Evolutionary conservation across 2,797 vertebrate species (phyloP), one percentile per base, ranked within the genome.

Genomic region (Enteromius anoplus): DNA sequence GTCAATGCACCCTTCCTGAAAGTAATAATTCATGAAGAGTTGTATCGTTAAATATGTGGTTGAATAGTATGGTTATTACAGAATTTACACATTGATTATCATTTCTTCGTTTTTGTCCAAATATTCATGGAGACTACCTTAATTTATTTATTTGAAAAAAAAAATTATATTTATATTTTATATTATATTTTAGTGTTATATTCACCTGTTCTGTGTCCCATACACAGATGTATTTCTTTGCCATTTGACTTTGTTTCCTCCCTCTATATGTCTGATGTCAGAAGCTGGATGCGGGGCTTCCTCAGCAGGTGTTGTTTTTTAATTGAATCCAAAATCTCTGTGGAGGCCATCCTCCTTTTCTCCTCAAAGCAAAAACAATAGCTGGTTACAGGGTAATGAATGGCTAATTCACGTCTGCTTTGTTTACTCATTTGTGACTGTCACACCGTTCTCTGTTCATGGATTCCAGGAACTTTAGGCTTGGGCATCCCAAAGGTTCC

Each of bases 361-460:
- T 62, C 69, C 85, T 88, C 76, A 72, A 76, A 53, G 89, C 87
- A 85, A 73, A 82, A 91, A 92, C 91, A 92, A 90, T 89, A 88
- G 91, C 92, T 92, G 89, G 88, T 94, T 92, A 92, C 90, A 82
- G 84, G 49, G 75, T 92, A 93, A 93, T 93, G 91, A 92, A 93
- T 94, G 91, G 89, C 89, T 90, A 88, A 90, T 90, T 90, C 87
- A 85, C n/a, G 8, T 86, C 85, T 85, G 89, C 89, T 92, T 92
- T 93, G 92, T 94, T 92, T 92, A 92, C 92, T 93, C 93, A 90
- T 93, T 94, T 94, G 93, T 94, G 91, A 93, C 91, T 92, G 91
- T 93, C 91, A 91, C 79, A 82, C 89, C 89, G 90, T 87, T 91
- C 90, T 91, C 90, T 91, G 70, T 85, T 85, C 80, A 83, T 64